Conservation (phyloP, 2,888 invertebrate species). For the Archips xylosteana region DNA sequence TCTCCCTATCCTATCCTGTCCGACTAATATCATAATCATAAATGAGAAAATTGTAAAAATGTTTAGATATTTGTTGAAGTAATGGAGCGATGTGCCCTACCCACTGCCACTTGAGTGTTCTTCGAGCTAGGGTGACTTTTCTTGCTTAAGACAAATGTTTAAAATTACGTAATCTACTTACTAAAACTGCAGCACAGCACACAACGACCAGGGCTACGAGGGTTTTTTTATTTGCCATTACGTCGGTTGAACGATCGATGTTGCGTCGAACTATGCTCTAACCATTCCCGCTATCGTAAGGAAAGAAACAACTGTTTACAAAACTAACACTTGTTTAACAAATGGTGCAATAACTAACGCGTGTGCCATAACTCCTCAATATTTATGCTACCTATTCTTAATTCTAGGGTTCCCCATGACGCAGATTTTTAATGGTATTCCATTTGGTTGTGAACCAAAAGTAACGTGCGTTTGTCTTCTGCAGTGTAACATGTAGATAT, state of each 20-base stretch:
- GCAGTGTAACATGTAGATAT: too few species aligned
- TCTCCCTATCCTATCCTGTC: too few species aligned
- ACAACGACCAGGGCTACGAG: constrained; percentile 4
- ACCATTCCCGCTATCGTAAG: constrained; percentile 19
- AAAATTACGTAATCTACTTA: constrained; percentile 12
- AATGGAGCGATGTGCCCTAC: too few species aligned
- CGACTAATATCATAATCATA: too few species aligned
- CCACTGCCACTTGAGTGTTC: too few species aligned
- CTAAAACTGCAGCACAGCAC: constrained; percentile 13
- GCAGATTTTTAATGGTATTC: not conserved
- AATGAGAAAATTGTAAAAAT: too few species aligned
- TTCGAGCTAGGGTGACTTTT: too few species aligned
- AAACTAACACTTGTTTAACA: constrained; percentile 43
- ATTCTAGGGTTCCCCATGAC: constrained; percentile 12
- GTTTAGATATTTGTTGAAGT: too few species aligned
- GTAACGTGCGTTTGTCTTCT: too few species aligned
- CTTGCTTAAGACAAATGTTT: not conserved
- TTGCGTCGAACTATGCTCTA: constrained; percentile 4
- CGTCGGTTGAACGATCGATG: constrained; percentile 23
- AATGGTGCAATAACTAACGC: constrained; percentile 40
- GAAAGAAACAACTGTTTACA: constrained; percentile 44
- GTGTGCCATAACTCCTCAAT: constrained; percentile 34
- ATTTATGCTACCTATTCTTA: constrained; percentile 33
- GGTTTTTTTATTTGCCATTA: constrained; percentile 23
- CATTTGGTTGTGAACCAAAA: too few species aligned